These are phyloP conservation scores for Enteromius trimaculatus DNA, from an alignment of 2,797 vertebrate genomes.

Conservation along the genomic window DNA sequence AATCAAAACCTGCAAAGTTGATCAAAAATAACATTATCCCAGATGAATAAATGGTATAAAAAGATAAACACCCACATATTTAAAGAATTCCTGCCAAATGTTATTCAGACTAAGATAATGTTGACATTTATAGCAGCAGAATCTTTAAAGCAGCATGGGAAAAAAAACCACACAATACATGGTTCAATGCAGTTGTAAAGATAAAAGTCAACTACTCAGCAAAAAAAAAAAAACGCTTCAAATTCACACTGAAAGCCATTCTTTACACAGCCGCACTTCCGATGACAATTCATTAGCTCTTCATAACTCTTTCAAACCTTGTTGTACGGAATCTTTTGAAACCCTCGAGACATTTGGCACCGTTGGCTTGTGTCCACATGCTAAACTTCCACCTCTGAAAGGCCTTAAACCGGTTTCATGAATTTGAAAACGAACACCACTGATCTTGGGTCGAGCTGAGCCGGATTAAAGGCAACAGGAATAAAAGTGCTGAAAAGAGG, in stretches of 20 bases:
- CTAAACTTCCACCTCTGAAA: constrained; percentile 31
- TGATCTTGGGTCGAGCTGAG: constrained; percentile 50
- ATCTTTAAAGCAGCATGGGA: background rate
- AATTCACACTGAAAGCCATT: constrained; percentile 25
- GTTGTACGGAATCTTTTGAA: constrained; percentile 38
- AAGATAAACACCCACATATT: background rate
- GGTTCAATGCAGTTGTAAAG: constrained; percentile 16
- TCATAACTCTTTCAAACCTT: constrained; percentile 16
- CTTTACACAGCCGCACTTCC: constrained; percentile 25
- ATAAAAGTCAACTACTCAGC: constrained; percentile 25
- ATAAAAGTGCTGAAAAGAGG: constrained; percentile 74
- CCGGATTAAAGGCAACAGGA: constrained; percentile 70
- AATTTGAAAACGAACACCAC: constrained; percentile 46
- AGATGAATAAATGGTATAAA: background rate
- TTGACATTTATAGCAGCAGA: background rate
- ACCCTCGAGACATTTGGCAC: constrained; percentile 11
- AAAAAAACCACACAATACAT: background rate
- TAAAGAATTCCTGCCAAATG: background rate
- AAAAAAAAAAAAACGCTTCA: constrained; percentile 16
- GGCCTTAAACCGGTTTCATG: constrained; percentile 24
- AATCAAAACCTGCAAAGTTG: background rate
- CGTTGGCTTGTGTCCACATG: constrained; percentile 34
- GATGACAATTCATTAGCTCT: constrained; percentile 37
- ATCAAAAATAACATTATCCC: background rate
- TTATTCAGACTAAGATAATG: background rate